Percentiles rank a stretch among this genome's conserved stretches.
These are phyloP conservation scores for Forbesichthys papilliferus DNA, from an alignment of 2,113 vertebrate genomes.

Conservation along the genomic window DNA sequence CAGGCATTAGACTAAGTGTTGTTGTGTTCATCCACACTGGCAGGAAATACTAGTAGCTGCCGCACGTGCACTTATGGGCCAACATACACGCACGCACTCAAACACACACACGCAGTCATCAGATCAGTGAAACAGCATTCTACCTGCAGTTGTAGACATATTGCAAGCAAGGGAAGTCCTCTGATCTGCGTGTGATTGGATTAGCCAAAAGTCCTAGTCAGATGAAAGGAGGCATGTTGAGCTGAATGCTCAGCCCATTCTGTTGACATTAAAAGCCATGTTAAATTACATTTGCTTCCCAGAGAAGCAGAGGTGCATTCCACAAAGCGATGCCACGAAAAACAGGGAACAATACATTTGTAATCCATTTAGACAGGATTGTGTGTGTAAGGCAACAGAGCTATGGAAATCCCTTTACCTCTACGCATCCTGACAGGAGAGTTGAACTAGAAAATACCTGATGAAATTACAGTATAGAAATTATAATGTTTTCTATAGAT, in stretches of 20 bases:
- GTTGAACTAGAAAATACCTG: too few species aligned
- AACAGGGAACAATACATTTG: not conserved
- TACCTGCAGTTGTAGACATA: slow-evolving; percentile 38
- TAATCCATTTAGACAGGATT: slow-evolving; percentile 20
- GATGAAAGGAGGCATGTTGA: slow-evolving; percentile 45
- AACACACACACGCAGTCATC: slow-evolving; percentile 22
- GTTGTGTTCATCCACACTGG: slow-evolving; percentile 12
- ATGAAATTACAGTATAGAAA: too few species aligned
- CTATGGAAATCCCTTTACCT: not conserved
- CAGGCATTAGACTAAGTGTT: slow-evolving; percentile 40
- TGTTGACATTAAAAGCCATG: not conserved
- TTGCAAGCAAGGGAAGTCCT: slow-evolving; percentile 44
- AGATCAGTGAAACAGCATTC: slow-evolving; percentile 29
- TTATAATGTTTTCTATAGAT: too few species aligned
- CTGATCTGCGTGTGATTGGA: slow-evolving; percentile 60
- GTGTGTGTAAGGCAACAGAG: not conserved
- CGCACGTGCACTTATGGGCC: not conserved
- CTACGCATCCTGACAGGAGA: not conserved
- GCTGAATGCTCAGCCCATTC: slow-evolving; percentile 6
- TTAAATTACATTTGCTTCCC: not conserved
- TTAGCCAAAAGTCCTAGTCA: slow-evolving; percentile 55
- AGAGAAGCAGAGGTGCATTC: not conserved
- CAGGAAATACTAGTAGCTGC: slow-evolving; percentile 15
- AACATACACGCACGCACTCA: slow-evolving; percentile 3
- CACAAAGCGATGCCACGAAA: not conserved